Evolutionary conservation across 1,140 invertebrate species (phyloP).

Genomic region (Antheraea mylitta): DNA sequence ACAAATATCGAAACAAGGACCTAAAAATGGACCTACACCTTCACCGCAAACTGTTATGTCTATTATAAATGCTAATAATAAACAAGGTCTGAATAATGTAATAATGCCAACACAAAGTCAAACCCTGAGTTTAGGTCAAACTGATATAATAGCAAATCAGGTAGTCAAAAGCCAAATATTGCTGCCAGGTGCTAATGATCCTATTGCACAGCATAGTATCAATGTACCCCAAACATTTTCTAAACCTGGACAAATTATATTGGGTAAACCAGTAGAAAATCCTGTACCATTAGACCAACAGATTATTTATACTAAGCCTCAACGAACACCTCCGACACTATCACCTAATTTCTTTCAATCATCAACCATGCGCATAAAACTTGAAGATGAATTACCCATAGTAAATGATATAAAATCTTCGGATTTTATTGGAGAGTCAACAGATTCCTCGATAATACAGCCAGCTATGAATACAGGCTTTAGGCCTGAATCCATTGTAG

Average conservation of each 20-base stretch:
- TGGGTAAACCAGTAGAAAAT: slow-evolving; percentile 75
- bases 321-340: slow-evolving; percentile 38
- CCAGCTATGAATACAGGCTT: slow-evolving; percentile 87
- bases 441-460: slow-evolving; percentile 50
- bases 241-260: slow-evolving; percentile 72
- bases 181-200: slow-evolving; percentile 49
- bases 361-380: slow-evolving; percentile 30
- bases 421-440: slow-evolving; percentile 75
- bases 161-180: slow-evolving; percentile 73
- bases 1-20: slow-evolving; percentile 30
- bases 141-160: slow-evolving; percentile 73
- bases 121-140: slow-evolving; percentile 68
- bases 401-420: slow-evolving; percentile 70
- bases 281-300: slow-evolving; percentile 71
- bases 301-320: slow-evolving; percentile 60
- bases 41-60: slow-evolving; percentile 33
- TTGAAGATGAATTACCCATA: slow-evolving; percentile 30
- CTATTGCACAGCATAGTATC: slow-evolving; percentile 48
- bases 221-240: slow-evolving; percentile 40
- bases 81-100: slow-evolving; percentile 43
- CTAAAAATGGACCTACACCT: slow-evolving; percentile 19
- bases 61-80: slow-evolving; percentile 47
- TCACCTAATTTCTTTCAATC: slow-evolving; percentile 33
- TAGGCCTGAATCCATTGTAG: slow-evolving; percentile 87
- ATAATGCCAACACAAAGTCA: slow-evolving; percentile 47